Conservation (phyloP, 2,797 vertebrate species). For the Propithecus deckenii region DNA sequence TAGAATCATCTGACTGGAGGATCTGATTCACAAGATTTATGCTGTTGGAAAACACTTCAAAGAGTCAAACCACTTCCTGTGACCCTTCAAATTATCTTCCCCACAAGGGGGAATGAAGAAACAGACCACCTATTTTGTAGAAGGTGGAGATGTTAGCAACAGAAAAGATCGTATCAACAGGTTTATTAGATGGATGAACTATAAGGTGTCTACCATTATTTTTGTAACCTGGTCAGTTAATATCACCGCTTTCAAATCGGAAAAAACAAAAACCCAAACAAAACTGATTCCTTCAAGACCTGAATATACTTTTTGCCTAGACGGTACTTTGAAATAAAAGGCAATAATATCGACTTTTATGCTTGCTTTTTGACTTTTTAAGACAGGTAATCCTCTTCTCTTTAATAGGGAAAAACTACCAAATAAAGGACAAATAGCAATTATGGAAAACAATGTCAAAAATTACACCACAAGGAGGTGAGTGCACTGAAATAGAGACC, state of each 20-base stretch:
- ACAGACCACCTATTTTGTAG: background rate
- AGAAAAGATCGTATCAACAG: background rate
- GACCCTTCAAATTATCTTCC: background rate
- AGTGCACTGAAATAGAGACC: background rate
- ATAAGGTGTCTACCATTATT: background rate
- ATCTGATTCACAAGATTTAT: slow-evolving; percentile 94
- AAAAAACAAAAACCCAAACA: background rate
- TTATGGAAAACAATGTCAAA: background rate
- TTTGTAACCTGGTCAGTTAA: background rate
- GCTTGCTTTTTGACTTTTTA: background rate
- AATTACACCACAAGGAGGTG: background rate
- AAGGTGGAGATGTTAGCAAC: background rate
- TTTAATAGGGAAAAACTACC: background rate
- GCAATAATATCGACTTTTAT: background rate
- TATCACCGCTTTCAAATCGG: background rate
- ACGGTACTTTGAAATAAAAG: background rate
- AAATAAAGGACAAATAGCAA: background rate
- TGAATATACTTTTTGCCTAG: background rate
- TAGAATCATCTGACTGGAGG: slow-evolving; percentile 93
- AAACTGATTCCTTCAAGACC: background rate
- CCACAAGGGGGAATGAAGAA: background rate
- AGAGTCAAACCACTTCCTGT: background rate
- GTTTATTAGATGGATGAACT: background rate
- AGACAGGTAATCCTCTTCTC: background rate
- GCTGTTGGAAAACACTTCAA: slow-evolving; percentile 88